These are phyloP conservation scores for Calephelis perditalis DNA, from an alignment of 2,888 invertebrate genomes.

Conservation along the genomic window DNA sequence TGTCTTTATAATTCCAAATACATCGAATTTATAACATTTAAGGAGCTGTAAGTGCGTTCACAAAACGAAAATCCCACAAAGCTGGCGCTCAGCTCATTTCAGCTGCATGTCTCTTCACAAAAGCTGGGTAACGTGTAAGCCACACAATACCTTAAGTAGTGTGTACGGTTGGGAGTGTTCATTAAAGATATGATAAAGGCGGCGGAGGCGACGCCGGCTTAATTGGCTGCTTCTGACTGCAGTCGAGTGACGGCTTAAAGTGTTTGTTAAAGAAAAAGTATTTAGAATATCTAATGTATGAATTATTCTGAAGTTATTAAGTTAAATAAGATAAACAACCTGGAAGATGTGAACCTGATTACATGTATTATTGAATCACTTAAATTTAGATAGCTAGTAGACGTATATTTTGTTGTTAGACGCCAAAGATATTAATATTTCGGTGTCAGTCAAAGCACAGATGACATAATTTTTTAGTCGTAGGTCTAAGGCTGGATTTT, in stretches of 20 bases:
- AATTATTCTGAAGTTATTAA: too few relatives aligned
- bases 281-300: too few relatives aligned
- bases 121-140: conserved; percentile 31
- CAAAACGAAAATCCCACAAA: conserved; percentile 58
- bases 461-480: too few relatives aligned
- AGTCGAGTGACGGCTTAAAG: conserved; percentile 20
- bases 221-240: conserved; percentile 53
- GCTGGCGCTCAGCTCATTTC: conserved; percentile 46
- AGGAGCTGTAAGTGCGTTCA: conserved; percentile 16
- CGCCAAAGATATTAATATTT: too few relatives aligned
- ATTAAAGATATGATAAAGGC: conserved; percentile 77
- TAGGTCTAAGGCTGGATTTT: too few relatives aligned
- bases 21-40: background rate
- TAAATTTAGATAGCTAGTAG: too few relatives aligned
- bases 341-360: too few relatives aligned
- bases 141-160: conserved; percentile 64
- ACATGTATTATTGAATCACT: too few relatives aligned
- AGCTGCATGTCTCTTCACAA: conserved; percentile 25
- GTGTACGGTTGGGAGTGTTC: conserved; percentile 71
- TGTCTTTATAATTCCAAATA: too few relatives aligned
- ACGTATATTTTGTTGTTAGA: too few relatives aligned
- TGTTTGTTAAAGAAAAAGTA: conserved; percentile 13
- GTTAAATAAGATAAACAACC: too few relatives aligned
- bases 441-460: too few relatives aligned
- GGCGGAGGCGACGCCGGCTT: conserved; percentile 51